Percentiles rank a stretch among this genome's conserved stretches.
Conservation (phyloP, 1,140 invertebrate species). For the Trichoplusia ni region DNA sequence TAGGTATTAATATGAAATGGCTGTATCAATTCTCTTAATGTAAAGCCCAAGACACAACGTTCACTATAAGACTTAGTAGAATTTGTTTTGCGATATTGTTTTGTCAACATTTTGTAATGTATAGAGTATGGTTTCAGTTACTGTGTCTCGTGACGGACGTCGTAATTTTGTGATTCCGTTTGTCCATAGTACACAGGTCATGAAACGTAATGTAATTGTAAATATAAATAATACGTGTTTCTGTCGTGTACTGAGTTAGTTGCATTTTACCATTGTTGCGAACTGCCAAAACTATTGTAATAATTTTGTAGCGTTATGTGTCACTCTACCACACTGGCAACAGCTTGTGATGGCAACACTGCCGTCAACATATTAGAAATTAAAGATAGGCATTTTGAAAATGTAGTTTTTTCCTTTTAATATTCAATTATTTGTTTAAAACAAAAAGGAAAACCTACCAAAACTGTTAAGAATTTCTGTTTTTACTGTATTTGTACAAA, state of each 20-base stretch:
- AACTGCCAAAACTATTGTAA: slow-evolving; percentile 79
- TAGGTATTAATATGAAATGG: slow-evolving; percentile 65
- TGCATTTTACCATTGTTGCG: slow-evolving; percentile 80
- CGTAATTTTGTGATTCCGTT: slow-evolving; percentile 54
- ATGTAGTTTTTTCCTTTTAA: background rate
- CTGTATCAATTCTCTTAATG: slow-evolving; percentile 61
- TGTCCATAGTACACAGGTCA: slow-evolving; percentile 33
- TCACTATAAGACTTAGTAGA: slow-evolving; percentile 56
- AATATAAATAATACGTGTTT: slow-evolving; percentile 72
- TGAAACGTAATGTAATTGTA: slow-evolving; percentile 61
- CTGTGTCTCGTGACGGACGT: slow-evolving; percentile 33
- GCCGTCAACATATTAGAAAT: background rate
- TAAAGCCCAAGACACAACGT: slow-evolving; percentile 63
- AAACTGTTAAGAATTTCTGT: too few species aligned
- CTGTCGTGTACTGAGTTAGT: slow-evolving; percentile 66
- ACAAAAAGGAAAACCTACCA: too few species aligned
- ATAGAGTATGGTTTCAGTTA: slow-evolving; percentile 58
- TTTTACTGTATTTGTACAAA: background rate
- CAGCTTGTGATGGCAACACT: too few species aligned
- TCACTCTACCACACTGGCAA: background rate
- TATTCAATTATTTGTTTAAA: too few species aligned
- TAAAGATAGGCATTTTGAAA: slow-evolving; percentile 10
- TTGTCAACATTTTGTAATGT: slow-evolving; percentile 52
- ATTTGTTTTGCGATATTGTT: slow-evolving; percentile 51
- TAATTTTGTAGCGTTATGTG: slow-evolving; percentile 70